phyloP scores from a whole-genome alignment of 2,113 vertebrate species.

The Sinocyclocheilus maitianheensis region DNA sequence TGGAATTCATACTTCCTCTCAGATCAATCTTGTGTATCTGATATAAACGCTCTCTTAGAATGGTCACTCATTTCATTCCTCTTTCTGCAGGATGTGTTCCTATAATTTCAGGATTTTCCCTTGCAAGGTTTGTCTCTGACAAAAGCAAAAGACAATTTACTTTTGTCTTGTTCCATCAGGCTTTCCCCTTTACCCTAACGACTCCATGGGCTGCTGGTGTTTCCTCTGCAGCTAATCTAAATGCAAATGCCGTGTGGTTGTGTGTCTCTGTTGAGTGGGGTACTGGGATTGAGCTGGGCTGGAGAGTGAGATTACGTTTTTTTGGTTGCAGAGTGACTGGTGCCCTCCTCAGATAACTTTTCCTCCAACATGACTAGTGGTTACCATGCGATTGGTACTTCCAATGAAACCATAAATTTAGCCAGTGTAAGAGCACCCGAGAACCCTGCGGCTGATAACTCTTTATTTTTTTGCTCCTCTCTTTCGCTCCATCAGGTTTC shows the following conservation, averaged over 20 bases:
- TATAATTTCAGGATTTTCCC: slow-evolving; percentile 45
- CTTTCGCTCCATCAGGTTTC: slow-evolving; percentile 42
- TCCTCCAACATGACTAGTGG: slow-evolving; percentile 57
- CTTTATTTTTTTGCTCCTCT: slow-evolving; percentile 6
- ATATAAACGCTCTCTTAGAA: neutral
- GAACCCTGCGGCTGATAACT: slow-evolving; percentile 47
- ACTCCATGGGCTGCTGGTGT: slow-evolving; percentile 54
- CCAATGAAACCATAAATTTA: slow-evolving; percentile 60
- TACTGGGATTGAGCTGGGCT: slow-evolving; percentile 31
- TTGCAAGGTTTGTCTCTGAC: slow-evolving; percentile 33
- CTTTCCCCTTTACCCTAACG: slow-evolving; percentile 53
- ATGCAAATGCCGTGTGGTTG: slow-evolving; percentile 64
- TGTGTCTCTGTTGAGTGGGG: slow-evolving; percentile 38
- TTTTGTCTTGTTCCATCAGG: slow-evolving; percentile 59
- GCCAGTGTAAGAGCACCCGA: slow-evolving; percentile 31
- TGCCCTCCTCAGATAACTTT: slow-evolving; percentile 61
- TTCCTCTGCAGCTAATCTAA: slow-evolving; percentile 66
- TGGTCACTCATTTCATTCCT: neutral
- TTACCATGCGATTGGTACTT: slow-evolving; percentile 50
- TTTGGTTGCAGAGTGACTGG: slow-evolving; percentile 33
- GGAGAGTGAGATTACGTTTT: slow-evolving; percentile 36
- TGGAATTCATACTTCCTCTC: neutral
- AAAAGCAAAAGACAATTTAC: slow-evolving; percentile 49
- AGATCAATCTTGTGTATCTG: neutral
- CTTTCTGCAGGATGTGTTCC: neutral